Conservation (phyloP, 2,113 vertebrate genomes). For the Stictonetta naevosa region DNA sequence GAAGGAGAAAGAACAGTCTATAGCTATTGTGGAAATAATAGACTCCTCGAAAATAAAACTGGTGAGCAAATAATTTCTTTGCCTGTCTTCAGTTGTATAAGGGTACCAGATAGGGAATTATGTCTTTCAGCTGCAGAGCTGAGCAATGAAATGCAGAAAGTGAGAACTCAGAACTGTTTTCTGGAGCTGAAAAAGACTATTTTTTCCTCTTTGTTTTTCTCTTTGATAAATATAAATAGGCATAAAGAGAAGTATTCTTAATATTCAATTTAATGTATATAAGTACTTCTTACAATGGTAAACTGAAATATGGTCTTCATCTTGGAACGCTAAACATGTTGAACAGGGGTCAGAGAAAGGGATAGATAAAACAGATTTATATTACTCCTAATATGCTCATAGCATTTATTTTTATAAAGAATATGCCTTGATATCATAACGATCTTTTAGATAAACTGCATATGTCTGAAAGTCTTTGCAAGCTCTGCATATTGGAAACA, state of each 20-base stretch:
- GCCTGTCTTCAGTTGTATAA: conserved; percentile 34
- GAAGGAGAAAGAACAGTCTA: conserved; percentile 73
- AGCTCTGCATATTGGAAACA: not conserved
- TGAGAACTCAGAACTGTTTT: not conserved
- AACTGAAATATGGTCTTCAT: not conserved
- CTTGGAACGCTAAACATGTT: not conserved
- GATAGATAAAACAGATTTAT: not conserved
- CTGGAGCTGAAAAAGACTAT: not conserved
- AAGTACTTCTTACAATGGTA: not conserved
- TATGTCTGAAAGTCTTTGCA: not conserved
- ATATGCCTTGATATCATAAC: not conserved
- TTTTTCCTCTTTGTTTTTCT: not conserved
- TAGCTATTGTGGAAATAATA: conserved; percentile 75
- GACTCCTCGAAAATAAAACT: conserved; percentile 76
- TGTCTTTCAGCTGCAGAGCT: not conserved
- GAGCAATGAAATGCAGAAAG: not conserved
- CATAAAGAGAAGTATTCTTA: not conserved
- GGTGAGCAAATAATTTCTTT: conserved; percentile 75
- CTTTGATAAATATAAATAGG: not conserved
- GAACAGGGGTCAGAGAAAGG: not conserved
- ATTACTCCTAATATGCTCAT: not conserved
- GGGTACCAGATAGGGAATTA: not conserved
- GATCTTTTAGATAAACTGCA: not conserved
- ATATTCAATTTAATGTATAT: not conserved
- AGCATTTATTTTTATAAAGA: not conserved